phyloP scores from a whole-genome alignment of 2,888 invertebrate species.

The Mythimna vitellina region DNA sequence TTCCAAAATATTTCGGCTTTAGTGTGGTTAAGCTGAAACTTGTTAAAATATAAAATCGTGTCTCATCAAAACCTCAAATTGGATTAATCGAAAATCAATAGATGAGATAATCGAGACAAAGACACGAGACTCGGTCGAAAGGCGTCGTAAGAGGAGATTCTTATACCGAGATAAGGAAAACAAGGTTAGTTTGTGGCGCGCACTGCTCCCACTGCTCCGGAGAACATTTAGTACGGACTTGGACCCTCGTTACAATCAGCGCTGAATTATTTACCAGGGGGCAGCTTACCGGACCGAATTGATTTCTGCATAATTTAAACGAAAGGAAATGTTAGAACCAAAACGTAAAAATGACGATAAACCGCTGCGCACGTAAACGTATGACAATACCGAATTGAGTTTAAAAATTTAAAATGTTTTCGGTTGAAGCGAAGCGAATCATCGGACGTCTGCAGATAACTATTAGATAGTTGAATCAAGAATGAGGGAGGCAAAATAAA shows the following conservation, averaged over 20 bases:
- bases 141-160: constrained; percentile 72
- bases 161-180: constrained; percentile 79
- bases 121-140: constrained; percentile 66
- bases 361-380: constrained; percentile 68
- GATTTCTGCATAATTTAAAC: constrained; percentile 89
- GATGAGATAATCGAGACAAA: constrained; percentile 67
- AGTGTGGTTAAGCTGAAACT: constrained; percentile 63
- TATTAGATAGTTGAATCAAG: constrained; percentile 87
- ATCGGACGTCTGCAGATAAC: constrained; percentile 79
- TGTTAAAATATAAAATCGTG: constrained; percentile 54
- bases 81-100: constrained; percentile 71
- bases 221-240: constrained; percentile 84
- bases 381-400: constrained; percentile 64
- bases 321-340: constrained; percentile 76
- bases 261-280: constrained; percentile 87
- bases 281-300: constrained; percentile 84
- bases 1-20: constrained; percentile 49
- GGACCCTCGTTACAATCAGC: constrained; percentile 88
- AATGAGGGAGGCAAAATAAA: constrained; percentile 86
- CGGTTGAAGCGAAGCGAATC: constrained; percentile 66
- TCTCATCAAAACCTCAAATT: constrained; percentile 67
- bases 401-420: constrained; percentile 62
- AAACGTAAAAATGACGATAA: constrained; percentile 79
- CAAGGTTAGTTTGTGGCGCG: constrained; percentile 79
- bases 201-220: constrained; percentile 78